Percentiles rank a stretch among this genome's conserved stretches.
phyloP scores from a whole-genome alignment of 2,113 vertebrate genomes.

The Eptesicus fuscus region DNA sequence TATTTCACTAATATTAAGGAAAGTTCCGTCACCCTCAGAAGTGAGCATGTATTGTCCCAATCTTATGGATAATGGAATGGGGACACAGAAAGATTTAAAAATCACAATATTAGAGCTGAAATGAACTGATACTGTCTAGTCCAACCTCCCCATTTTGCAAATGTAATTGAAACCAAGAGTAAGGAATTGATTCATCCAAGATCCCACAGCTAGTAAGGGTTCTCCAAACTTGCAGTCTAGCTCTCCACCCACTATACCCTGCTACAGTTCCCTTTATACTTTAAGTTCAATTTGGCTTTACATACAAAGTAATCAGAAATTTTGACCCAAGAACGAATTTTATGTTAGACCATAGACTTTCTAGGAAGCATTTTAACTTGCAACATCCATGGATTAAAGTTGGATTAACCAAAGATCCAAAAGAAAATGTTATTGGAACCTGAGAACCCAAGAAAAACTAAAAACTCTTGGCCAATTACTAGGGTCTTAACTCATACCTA shows the following conservation, averaged over 20 bases:
- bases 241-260: background rate
- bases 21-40: background rate
- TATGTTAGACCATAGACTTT: background rate
- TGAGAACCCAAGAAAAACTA: background rate
- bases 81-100: background rate
- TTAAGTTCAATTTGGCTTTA: background rate
- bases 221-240: background rate
- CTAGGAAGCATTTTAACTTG: background rate
- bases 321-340: background rate
- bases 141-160: background rate
- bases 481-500: background rate
- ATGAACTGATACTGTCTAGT: background rate
- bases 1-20: background rate
- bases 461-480: background rate
- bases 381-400: background rate
- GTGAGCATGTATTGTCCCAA: background rate
- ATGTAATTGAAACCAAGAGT: background rate
- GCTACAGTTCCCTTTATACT: background rate
- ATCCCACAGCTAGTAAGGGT: background rate
- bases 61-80: background rate
- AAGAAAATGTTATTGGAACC: background rate
- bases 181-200: background rate
- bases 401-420: background rate
- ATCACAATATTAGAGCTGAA: background rate
- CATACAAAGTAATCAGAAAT: background rate